Conservation (phyloP, 2,797 vertebrate genomes). For the Vespertilio murinus region DNA sequence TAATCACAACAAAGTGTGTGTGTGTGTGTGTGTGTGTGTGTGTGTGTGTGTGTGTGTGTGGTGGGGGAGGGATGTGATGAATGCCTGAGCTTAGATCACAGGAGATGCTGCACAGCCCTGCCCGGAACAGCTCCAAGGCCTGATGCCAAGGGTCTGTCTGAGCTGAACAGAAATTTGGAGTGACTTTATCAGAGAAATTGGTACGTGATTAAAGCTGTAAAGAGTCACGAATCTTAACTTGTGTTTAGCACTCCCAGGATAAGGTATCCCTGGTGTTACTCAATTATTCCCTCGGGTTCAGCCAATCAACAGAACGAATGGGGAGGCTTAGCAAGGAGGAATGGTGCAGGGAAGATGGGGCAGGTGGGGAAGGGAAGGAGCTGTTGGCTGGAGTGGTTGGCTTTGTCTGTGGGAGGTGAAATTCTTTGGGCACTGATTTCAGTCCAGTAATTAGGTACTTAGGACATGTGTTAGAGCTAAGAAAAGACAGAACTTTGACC, state of each 20-base stretch:
- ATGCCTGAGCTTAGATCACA: background rate
- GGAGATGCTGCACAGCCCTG: background rate
- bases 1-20: slow-evolving; percentile 68
- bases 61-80: background rate
- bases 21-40: background rate
- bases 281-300: background rate
- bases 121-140: background rate
- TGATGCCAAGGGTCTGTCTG: background rate
- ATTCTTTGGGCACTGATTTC: background rate
- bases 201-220: slow-evolving; percentile 57
- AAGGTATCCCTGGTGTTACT: background rate
- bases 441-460: background rate
- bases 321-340: background rate
- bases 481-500: background rate
- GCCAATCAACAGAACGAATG: background rate
- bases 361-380: rapidly evolving
- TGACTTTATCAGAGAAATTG: slow-evolving; percentile 71
- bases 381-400: background rate
- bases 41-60: background rate
- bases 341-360: background rate
- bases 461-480: background rate
- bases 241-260: slow-evolving; percentile 40
- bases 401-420: background rate
- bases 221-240: slow-evolving; percentile 31
- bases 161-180: slow-evolving; percentile 21